These are phyloP conservation scores for Grammomys dolichurus DNA, from an alignment of 2,113 vertebrate species.

Conservation along the genomic window DNA sequence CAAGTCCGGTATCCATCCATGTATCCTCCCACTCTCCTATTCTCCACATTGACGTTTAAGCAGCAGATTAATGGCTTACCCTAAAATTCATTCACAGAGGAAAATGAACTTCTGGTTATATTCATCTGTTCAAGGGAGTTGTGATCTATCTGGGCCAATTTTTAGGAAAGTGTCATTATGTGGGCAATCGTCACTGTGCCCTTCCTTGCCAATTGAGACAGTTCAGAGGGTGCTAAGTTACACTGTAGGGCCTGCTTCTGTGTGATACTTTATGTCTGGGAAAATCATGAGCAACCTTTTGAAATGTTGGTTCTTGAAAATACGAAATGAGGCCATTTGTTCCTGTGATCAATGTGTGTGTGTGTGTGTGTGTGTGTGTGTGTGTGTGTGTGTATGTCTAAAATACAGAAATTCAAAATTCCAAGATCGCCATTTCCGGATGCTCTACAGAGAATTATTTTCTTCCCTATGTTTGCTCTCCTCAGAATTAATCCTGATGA, in stretches of 20 bases:
- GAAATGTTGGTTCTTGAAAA: not conserved
- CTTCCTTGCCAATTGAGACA: not conserved
- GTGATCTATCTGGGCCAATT: not conserved
- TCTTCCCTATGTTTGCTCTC: conserved; percentile 74
- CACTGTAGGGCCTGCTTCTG: not conserved
- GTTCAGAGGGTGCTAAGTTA: not conserved
- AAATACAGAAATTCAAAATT: conserved; percentile 16
- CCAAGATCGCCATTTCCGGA: conserved; percentile 17
- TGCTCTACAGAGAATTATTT: conserved; percentile 46
- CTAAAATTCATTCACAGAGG: not conserved
- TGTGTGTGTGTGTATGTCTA: not conserved
- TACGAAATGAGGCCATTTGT: not conserved
- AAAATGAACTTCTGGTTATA: not conserved
- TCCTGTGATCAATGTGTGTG: not conserved
- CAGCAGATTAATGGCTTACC: not conserved
- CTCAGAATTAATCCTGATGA: conserved; percentile 87
- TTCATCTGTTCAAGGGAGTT: not conserved
- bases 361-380: no score
- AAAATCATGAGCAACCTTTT: not conserved
- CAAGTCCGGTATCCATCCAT: not conserved
- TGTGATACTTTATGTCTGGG: not conserved
- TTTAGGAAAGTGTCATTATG: not conserved
- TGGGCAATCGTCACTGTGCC: not conserved
- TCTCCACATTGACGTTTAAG: not conserved
- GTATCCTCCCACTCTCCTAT: not conserved